Base-by-base conservation (phyloP, 1,140 invertebrate species). In the Brachionus koreanus region DNA sequence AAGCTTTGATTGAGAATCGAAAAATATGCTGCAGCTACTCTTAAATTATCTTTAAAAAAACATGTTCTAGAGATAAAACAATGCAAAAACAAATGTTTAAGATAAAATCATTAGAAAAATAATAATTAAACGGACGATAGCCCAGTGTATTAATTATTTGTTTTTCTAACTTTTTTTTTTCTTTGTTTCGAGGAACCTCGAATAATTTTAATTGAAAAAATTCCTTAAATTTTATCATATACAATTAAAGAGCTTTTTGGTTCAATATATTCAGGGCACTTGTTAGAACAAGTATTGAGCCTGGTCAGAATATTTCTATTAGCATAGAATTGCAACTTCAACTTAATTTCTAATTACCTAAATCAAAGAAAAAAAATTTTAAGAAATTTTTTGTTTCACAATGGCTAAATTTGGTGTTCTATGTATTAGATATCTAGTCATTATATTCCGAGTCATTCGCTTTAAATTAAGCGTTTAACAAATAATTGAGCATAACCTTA, bases 401-500 rank as follows among this genome's bases (percentile, higher is more conserved):
- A 69, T 69, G 16, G 65, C 19, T 19, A 3, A 69, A 69, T 37
- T 37, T 69, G 37, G 63, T 65, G 49, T 57, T 57, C 19, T 35
- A 39, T 12, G 35, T 69, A 69, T 69, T 69, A 39, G 16, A 69
- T 69, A 39, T 69, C 65, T 19, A 37, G 9, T 39, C 37, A 69
- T 69, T 39, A 57, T 57, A 57, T 57, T 57, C 49, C 37, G 37
- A 69, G 65, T 69, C 16, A 69, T 39, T 69, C 65, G 65, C 37
- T 35, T 19, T 69, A 39, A 69, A 69, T 69, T 37, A 69, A 69
- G 65, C 29, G 29, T 69, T 69, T 69, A 37, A 39, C 65, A 69
- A 69, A 69, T 39, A 69, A 69, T 69, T 39, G 65, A 69, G 65
- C 65, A 69, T 69, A 69, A 69, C 65, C 35, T 37, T 69, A 37